Evolutionary conservation across 1,140 invertebrate genomes (phyloP).

Genomic region (Drosophila guanche): DNA sequence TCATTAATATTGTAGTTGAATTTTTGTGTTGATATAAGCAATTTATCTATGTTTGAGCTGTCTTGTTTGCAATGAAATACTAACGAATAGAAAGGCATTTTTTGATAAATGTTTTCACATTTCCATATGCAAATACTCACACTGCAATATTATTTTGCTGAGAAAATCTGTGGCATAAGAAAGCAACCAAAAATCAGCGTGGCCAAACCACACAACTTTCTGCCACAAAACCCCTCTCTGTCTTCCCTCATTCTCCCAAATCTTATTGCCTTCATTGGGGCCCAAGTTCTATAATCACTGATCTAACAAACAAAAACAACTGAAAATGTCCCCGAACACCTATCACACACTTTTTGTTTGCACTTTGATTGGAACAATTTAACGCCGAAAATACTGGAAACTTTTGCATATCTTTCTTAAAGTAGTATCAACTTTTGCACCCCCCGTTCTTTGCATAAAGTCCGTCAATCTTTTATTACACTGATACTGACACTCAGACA

Average conservation of each 20-base stretch:
- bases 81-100: constrained; percentile 35
- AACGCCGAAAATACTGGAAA: constrained; percentile 30
- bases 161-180: constrained; percentile 68
- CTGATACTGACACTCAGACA: constrained; percentile 12
- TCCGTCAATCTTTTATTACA: constrained; percentile 38
- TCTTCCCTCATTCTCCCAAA: not conserved
- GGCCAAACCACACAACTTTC: constrained; percentile 9
- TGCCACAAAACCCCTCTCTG: constrained; percentile 4
- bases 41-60: constrained; percentile 42
- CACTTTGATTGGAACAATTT: constrained; percentile 54
- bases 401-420: constrained; percentile 50
- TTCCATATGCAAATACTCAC: constrained; percentile 62
- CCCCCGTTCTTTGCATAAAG: constrained; percentile 43
- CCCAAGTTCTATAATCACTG: constrained; percentile 11
- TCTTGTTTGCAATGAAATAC: constrained; percentile 34
- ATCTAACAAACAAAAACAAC: too few relatives aligned
- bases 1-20: constrained; percentile 82
- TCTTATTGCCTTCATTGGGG: not conserved
- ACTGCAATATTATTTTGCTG: constrained; percentile 83
- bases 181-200: constrained; percentile 48
- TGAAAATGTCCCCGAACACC: constrained; percentile 7
- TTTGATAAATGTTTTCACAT: constrained; percentile 45
- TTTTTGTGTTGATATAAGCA: constrained; percentile 61
- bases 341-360: constrained; percentile 55
- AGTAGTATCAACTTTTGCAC: constrained; percentile 63